Conservation (phyloP, 2,888 invertebrate species). For the Alloscopus bannaensis region DNA sequence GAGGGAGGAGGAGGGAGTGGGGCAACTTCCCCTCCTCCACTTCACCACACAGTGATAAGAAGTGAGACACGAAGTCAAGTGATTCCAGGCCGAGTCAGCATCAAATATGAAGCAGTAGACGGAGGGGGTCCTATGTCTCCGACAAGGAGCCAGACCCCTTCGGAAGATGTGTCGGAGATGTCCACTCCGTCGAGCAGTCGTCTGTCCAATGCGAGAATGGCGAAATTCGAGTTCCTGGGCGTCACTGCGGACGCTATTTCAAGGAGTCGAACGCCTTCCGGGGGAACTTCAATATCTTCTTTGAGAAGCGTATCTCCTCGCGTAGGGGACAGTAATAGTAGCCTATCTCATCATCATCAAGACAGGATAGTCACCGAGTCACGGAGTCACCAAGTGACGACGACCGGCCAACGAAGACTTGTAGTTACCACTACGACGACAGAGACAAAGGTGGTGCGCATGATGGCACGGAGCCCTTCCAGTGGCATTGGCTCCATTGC, state of each 20-base stretch:
- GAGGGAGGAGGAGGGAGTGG: constrained; percentile 12
- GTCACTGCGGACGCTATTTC: constrained; percentile 49
- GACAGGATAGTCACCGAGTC: not conserved
- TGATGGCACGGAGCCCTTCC: constrained; percentile 62
- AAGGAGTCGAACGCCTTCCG: constrained; percentile 61
- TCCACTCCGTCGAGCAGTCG: constrained; percentile 34
- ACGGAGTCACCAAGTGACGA: constrained; percentile 18
- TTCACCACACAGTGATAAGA: constrained; percentile 37
- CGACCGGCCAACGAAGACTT: constrained; percentile 18
- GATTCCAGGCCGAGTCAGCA: constrained; percentile 59
- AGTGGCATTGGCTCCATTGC: constrained; percentile 55
- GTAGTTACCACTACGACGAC: constrained; percentile 65
- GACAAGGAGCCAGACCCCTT: constrained; percentile 45
- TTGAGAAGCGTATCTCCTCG: constrained; percentile 51
- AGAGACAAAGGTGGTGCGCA: constrained; percentile 54
- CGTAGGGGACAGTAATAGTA: constrained; percentile 43
- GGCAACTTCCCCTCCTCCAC: not conserved
- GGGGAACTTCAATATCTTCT: constrained; percentile 57
- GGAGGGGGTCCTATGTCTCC: constrained; percentile 10
- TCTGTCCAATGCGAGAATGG: constrained; percentile 45
- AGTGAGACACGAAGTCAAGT: constrained; percentile 61
- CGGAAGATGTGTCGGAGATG: constrained; percentile 44
- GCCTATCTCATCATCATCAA: constrained; percentile 35
- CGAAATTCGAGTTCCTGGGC: constrained; percentile 70
- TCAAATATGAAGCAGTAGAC: constrained; percentile 61